Evolutionary conservation across 2,797 vertebrate species (phyloP).

Genomic region (Steatocranus sp.): DNA sequence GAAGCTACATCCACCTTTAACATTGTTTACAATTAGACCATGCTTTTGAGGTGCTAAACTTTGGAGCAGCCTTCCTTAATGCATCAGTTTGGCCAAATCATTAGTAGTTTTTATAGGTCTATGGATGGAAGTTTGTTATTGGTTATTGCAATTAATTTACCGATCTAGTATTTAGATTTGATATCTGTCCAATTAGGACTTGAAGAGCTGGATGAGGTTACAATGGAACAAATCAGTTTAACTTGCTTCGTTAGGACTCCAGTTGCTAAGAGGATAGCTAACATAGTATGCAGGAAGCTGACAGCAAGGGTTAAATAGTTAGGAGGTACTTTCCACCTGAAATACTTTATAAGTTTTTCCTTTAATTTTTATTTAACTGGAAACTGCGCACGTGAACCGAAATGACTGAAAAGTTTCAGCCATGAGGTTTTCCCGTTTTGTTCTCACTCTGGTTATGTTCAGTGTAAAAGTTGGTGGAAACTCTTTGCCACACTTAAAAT

Average conservation of each 20-base stretch:
- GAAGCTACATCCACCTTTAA: not conserved
- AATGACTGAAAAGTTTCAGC: not conserved
- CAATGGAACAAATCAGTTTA: accelerated
- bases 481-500: not conserved
- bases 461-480: not conserved
- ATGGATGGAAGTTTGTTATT: not conserved
- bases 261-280: not conserved
- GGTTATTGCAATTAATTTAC: not conserved
- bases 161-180: not conserved
- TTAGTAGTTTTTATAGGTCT: not conserved
- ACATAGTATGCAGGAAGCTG: not conserved
- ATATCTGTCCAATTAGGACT: not conserved
- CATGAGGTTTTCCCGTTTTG: not conserved
- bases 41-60: not conserved
- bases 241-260: not conserved
- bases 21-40: not conserved
- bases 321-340: not conserved
- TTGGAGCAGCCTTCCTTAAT: not conserved
- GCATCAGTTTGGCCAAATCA: not conserved
- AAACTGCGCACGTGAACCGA: accelerated
- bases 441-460: not conserved
- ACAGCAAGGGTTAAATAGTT: not conserved
- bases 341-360: not conserved
- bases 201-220: not conserved
- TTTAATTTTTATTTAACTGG: not conserved